A percentile compares a stretch with the other conserved stretches of the same genome.
Evolutionary conservation across 2,888 invertebrate genomes (phyloP).

Genomic region (Lochmaea crataegi): DNA sequence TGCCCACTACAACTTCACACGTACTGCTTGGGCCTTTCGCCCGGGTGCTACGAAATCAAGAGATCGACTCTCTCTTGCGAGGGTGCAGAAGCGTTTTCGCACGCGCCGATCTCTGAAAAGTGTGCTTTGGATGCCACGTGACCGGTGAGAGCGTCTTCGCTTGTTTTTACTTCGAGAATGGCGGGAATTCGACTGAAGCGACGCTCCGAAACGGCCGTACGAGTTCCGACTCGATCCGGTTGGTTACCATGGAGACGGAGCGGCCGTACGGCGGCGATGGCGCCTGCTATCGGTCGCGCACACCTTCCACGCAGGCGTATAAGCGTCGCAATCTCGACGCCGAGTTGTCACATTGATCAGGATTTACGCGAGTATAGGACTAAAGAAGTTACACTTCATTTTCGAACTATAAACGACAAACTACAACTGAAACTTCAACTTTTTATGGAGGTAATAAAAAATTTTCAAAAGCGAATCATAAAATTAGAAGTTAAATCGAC

Average conservation of each 20-base stretch:
- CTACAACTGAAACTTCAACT: not conserved
- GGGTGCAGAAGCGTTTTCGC: constrained; percentile 48
- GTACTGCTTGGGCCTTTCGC: constrained; percentile 35
- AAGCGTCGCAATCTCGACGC: constrained; percentile 16
- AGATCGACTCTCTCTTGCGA: constrained; percentile 40
- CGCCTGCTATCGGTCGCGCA: constrained; percentile 50
- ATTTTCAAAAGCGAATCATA: too few relatives aligned
- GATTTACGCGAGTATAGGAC: constrained; percentile 21
- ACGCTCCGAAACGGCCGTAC: constrained; percentile 54
- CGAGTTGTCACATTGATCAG: constrained; percentile 35
- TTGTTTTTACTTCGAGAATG: constrained; percentile 58
- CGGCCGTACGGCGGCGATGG: constrained; percentile 62
- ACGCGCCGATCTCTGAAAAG: constrained; percentile 59
- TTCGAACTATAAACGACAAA: not conserved
- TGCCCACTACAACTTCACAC: constrained; percentile 33
- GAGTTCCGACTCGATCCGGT: constrained; percentile 57
- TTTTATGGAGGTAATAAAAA: too few relatives aligned
- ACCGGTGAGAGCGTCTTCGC: constrained; percentile 62
- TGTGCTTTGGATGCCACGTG: constrained; percentile 40
- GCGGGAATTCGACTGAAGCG: constrained; percentile 59
- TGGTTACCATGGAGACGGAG: constrained; percentile 64
- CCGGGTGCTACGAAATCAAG: constrained; percentile 45
- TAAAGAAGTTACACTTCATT: not conserved
- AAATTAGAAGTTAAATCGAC: too few relatives aligned
- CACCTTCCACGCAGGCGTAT: constrained; percentile 18